phyloP scores from a whole-genome alignment of 37 sponge, comb jelly and placozoan species.

The Lycopodina hypogea region DNA sequence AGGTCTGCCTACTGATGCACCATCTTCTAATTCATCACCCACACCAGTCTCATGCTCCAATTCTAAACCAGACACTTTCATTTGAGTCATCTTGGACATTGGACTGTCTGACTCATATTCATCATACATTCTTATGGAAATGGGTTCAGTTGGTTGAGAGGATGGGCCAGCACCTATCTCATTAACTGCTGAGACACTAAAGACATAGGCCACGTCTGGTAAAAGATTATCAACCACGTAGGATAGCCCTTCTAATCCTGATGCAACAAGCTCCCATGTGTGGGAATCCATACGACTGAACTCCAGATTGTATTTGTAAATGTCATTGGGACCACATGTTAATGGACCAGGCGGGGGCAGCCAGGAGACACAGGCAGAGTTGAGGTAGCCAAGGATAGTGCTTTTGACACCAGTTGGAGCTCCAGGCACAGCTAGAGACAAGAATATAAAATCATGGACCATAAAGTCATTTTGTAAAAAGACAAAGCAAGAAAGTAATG shows the following conservation, averaged over 20 bases:
- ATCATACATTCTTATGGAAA: conserved; percentile 9
- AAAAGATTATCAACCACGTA: conserved; percentile 62
- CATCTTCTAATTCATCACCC: background rate
- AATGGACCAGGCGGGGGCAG: conserved; percentile 38
- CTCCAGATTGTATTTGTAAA: conserved; percentile 57
- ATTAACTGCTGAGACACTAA: conserved; percentile 72
- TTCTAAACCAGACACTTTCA: conserved; percentile 21
- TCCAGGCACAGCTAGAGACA: conserved; percentile 36
- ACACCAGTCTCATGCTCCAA: conserved; percentile 13
- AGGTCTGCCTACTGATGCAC: conserved; percentile 40
- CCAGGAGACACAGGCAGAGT: conserved; percentile 73
- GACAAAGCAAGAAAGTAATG: background rate
- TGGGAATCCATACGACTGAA: conserved; percentile 14
- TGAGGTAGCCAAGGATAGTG: conserved; percentile 53
- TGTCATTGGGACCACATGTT: conserved; percentile 50
- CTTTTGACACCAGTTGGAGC: conserved; percentile 47
- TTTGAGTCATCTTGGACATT: background rate
- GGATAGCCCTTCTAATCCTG: conserved; percentile 33
- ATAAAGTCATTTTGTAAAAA: background rate
- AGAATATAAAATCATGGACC: too few species aligned
- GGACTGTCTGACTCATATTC: conserved; percentile 34
- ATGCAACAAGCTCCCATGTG: conserved; percentile 30
- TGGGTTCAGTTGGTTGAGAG: conserved; percentile 51
- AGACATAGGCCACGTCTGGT: conserved; percentile 47
- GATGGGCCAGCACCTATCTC: conserved; percentile 41